phyloP scores from a whole-genome alignment of 1,140 invertebrate species.

The Achroia grisella region DNA sequence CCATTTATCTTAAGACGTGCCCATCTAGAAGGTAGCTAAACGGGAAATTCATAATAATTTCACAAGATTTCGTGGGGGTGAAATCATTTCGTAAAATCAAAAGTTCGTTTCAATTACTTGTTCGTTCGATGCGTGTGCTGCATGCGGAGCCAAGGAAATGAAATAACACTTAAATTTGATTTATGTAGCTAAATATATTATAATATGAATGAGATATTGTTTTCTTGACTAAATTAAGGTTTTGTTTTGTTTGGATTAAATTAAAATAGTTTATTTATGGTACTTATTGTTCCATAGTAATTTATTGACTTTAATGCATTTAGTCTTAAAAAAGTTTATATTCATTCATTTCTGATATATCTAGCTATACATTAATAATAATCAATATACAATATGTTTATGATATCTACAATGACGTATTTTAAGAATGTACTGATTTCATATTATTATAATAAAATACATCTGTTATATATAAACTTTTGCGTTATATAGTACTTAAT shows the following conservation, averaged over 20 bases:
- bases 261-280: constrained; percentile 11
- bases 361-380: too few species aligned
- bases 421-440: too few species aligned
- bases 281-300: too few species aligned
- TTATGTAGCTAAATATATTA: constrained; percentile 64
- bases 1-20: constrained; percentile 32
- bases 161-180: constrained; percentile 71
- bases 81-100: constrained; percentile 64
- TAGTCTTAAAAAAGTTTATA: too few species aligned
- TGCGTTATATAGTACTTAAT: too few species aligned
- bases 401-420: too few species aligned
- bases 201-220: constrained; percentile 63
- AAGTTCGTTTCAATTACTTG: constrained; percentile 73
- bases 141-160: constrained; percentile 63
- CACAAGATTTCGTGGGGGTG: constrained; percentile 41
- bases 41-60: constrained; percentile 66
- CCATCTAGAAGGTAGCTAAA: constrained; percentile 35
- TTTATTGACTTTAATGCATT: too few species aligned
- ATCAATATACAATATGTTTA: too few species aligned
- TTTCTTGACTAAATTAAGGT: constrained; percentile 54
- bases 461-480: too few species aligned
- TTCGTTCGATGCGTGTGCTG: constrained; percentile 66
- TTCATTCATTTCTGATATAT: too few species aligned
- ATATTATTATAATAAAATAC: too few species aligned
- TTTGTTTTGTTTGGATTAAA: constrained; percentile 26